A percentile compares a stretch with the other conserved stretches of the same genome.
phyloP scores from a whole-genome alignment of 2,888 invertebrate species.

The Heteropelma amictum region DNA sequence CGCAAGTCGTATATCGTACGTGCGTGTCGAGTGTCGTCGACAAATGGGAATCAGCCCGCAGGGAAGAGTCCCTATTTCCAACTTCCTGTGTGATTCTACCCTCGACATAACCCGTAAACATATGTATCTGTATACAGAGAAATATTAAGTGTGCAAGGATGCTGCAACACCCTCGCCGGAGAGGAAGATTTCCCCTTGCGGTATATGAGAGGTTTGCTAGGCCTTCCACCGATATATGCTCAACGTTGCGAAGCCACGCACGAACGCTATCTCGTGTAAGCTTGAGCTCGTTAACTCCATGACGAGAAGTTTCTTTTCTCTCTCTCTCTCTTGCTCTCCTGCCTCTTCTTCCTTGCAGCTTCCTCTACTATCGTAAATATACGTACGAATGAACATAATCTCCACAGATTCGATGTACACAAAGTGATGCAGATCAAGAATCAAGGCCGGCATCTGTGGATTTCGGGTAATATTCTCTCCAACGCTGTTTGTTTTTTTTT shows the following conservation, averaged over 20 bases:
- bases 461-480: no score
- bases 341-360: no score
- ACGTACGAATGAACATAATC: not conserved
- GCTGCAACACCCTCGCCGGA: conserved; percentile 1
- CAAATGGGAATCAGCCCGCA: conserved; percentile 52
- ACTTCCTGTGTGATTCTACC: not conserved
- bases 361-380: not conserved
- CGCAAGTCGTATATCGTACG: conserved; percentile 47
- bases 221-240: not conserved
- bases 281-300: conserved; percentile 51
- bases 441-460: no score
- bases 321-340: not conserved
- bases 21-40: conserved; percentile 57
- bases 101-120: not conserved
- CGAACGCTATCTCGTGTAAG: conserved; percentile 42
- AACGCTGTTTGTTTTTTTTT: no score
- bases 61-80: conserved; percentile 43
- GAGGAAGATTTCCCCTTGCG: conserved; percentile 18
- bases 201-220: not conserved
- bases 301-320: conserved; percentile 38
- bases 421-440: no score
- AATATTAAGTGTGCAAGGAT: not conserved
- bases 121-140: not conserved
- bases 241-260: conserved; percentile 30
- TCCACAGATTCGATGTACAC: no score